Evolutionary conservation across 2,113 vertebrate genomes (phyloP).

Genomic region (Dunckerocampus dactyliophorus): DNA sequence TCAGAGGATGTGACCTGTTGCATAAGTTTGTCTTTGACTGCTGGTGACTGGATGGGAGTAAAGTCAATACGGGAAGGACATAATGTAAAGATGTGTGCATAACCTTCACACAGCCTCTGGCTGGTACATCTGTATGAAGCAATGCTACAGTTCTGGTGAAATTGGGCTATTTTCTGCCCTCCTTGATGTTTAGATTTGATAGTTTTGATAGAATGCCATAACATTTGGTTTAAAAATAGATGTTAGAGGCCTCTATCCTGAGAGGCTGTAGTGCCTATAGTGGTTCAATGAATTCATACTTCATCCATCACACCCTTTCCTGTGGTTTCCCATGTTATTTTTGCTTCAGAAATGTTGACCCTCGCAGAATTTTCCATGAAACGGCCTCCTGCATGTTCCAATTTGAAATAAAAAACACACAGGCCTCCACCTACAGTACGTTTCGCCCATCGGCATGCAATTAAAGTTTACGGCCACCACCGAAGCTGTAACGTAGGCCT

Average conservation of each 20-base stretch:
- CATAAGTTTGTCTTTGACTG: conserved; percentile 37
- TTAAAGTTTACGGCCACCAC: conserved; percentile 40
- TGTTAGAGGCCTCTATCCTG: not conserved
- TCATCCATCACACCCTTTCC: conserved; percentile 34
- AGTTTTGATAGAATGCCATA: not conserved
- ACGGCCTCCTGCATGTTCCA: not conserved
- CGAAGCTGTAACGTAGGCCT: conserved; percentile 38
- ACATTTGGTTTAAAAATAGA: not conserved
- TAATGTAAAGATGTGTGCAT: conserved; percentile 32
- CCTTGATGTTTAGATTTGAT: no score
- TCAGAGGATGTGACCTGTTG: conserved; percentile 51
- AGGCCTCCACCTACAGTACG: conserved; percentile 19
- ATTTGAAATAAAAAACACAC: conserved; percentile 16
- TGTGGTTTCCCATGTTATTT: conserved; percentile 28
- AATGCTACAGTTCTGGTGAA: not conserved
- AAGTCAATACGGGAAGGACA: conserved; percentile 46
- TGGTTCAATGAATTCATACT: conserved; percentile 10
- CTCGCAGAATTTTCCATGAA: conserved; percentile 31
- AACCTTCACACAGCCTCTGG: not conserved
- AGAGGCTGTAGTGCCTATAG: not conserved
- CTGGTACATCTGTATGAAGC: conserved; percentile 4
- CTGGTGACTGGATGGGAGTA: conserved; percentile 25
- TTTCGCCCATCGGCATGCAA: conserved; percentile 30
- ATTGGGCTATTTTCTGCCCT: no score
- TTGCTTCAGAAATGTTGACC: conserved; percentile 30